Evolutionary conservation across 2,888 invertebrate species (phyloP).

Genomic region (Cerceris ruficornis): DNA sequence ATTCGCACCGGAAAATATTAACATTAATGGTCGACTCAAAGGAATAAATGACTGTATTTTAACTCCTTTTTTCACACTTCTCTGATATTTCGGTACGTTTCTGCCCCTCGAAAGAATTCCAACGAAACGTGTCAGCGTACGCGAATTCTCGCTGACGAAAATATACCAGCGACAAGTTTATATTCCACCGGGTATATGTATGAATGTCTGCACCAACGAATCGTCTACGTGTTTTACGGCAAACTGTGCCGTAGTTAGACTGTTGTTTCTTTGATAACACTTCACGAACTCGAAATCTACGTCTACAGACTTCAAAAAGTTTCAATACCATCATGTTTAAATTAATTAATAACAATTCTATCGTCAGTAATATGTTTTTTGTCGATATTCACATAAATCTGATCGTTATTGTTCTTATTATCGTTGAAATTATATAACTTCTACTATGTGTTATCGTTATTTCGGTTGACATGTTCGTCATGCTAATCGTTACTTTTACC

Average conservation of each 20-base stretch:
- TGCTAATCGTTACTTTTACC: too few relatives aligned
- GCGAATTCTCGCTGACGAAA: slow-evolving; percentile 37
- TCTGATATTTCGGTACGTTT: not conserved
- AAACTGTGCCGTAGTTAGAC: slow-evolving; percentile 12
- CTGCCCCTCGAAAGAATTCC: slow-evolving; percentile 31
- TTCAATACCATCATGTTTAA: too few relatives aligned
- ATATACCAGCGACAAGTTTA: slow-evolving; percentile 33
- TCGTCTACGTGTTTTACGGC: slow-evolving; percentile 19
- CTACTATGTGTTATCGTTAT: too few relatives aligned
- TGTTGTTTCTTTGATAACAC: not conserved
- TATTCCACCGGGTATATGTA: slow-evolving; percentile 13
- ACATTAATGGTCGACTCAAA: not conserved
- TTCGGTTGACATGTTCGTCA: too few relatives aligned
- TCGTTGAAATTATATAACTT: too few relatives aligned
- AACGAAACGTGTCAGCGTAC: slow-evolving; percentile 20
- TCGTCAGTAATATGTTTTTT: too few relatives aligned
- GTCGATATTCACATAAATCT: too few relatives aligned
- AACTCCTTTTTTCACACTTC: slow-evolving; percentile 16
- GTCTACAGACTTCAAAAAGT: too few relatives aligned
- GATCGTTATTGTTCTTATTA: too few relatives aligned
- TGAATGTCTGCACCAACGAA: slow-evolving; percentile 11
- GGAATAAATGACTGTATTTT: not conserved
- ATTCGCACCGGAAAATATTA: too few relatives aligned
- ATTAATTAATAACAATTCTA: too few relatives aligned
- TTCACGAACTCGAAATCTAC: not conserved